Percentiles rank a stretch among this genome's conserved stretches.
Conservation (phyloP, 2,888 invertebrate species). For the Thecocarcelia acutangulata region DNA sequence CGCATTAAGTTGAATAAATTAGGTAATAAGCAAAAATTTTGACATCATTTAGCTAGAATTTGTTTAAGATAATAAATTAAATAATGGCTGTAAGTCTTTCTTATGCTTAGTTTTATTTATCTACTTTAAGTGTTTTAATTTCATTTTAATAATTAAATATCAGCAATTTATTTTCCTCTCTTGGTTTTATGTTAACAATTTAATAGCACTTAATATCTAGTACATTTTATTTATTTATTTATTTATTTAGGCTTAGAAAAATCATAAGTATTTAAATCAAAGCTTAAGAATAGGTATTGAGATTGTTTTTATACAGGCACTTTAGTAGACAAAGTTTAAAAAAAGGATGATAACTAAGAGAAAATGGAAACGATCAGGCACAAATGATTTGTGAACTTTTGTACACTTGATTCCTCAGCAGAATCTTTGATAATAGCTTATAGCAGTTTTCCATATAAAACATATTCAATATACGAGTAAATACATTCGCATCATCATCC, state of each 20-base stretch:
- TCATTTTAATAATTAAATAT: constrained; percentile 53
- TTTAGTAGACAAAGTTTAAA: constrained; percentile 67
- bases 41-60: background rate
- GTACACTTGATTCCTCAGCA: too few species aligned
- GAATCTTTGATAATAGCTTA: too few species aligned
- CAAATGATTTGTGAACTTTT: too few species aligned
- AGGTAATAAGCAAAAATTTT: background rate
- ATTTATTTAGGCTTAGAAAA: constrained; percentile 48
- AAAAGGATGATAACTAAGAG: background rate
- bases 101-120: constrained; percentile 31
- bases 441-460: too few species aligned
- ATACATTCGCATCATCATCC: too few species aligned
- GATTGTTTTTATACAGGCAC: constrained; percentile 72
- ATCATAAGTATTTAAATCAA: constrained; percentile 68
- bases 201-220: constrained; percentile 51
- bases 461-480: too few species aligned
- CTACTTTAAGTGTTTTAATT: constrained; percentile 24
- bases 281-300: constrained; percentile 69
- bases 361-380: background rate
- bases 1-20: too few species aligned
- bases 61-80: background rate
- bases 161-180: constrained; percentile 48
- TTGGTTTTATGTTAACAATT: constrained; percentile 14
- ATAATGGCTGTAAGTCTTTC: constrained; percentile 28
- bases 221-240: too few species aligned